A percentile compares a stretch with the other conserved stretches of the same genome.
Evolutionary conservation across 2,888 invertebrate species (phyloP).

Genomic region (Halictus quadricinctus): DNA sequence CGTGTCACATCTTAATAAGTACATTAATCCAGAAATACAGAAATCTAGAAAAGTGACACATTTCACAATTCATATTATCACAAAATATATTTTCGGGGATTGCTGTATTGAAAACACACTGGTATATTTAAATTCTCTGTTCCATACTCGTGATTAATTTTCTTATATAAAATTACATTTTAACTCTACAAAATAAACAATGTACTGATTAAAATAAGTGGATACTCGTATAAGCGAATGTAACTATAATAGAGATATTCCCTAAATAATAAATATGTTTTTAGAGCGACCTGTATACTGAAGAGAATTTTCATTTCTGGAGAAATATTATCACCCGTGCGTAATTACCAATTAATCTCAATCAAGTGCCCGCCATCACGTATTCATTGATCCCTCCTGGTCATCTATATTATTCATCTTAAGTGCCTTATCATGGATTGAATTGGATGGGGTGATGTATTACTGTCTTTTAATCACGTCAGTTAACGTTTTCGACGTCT

Average conservation of each 20-base stretch:
- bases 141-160: too few relatives aligned
- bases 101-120: not conserved
- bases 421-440: conserved; percentile 21
- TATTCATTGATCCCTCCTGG: not conserved
- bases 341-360: conserved; percentile 27
- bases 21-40: too few relatives aligned
- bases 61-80: too few relatives aligned
- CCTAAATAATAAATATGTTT: not conserved
- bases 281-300: not conserved
- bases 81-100: too few relatives aligned
- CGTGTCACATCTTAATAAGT: too few relatives aligned
- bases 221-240: too few relatives aligned
- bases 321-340: not conserved
- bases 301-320: not conserved
- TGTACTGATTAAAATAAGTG: too few relatives aligned
- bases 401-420: conserved; percentile 46
- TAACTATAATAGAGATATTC: not conserved
- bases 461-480: conserved; percentile 10
- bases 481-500: conserved; percentile 12
- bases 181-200: not conserved
- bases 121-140: not conserved
- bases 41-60: too few relatives aligned
- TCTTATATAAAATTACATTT: too few relatives aligned
- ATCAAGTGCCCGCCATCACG: conserved; percentile 18
- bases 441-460: not conserved